A percentile compares a stretch with the other conserved stretches of the same genome.
Conservation (phyloP, 1,140 invertebrate genomes). For the Leptopilina clavipes region DNA sequence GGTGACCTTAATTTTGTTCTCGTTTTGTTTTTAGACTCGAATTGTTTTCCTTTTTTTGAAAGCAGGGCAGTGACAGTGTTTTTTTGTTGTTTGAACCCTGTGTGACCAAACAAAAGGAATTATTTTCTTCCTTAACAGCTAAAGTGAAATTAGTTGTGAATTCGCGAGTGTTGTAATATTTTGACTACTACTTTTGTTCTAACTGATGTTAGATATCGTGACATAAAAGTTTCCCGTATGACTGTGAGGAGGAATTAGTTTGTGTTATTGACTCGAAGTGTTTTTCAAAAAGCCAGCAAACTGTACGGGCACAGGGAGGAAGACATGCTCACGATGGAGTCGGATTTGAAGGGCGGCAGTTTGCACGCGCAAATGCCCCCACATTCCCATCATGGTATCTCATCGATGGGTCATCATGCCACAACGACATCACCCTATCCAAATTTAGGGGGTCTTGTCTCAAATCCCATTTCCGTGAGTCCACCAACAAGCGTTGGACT, state of each 20-base stretch:
- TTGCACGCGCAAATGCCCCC: slow-evolving; percentile 87
- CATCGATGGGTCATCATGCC: slow-evolving; percentile 77
- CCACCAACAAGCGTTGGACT: slow-evolving; percentile 67
- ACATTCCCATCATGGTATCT: slow-evolving; percentile 77
- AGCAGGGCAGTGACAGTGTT: slow-evolving; percentile 53
- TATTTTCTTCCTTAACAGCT: slow-evolving; percentile 14
- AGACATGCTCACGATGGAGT: slow-evolving; percentile 91
- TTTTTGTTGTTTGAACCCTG: slow-evolving; percentile 55
- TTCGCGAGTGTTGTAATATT: slow-evolving; percentile 46
- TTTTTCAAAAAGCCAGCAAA: slow-evolving; percentile 75
- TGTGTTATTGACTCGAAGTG: slow-evolving; percentile 37
- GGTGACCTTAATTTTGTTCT: neutral
- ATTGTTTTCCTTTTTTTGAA: too few relatives aligned
- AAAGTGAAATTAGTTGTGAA: slow-evolving; percentile 40
- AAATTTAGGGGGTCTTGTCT: slow-evolving; percentile 81
- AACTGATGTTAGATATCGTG: slow-evolving; percentile 3
- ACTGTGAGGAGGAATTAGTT: neutral
- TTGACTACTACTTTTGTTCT: slow-evolving; percentile 12
- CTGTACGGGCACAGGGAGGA: slow-evolving; percentile 83
- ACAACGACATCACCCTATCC: slow-evolving; percentile 78
- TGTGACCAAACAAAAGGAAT: slow-evolving; percentile 37
- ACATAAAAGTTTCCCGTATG: neutral
- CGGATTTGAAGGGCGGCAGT: slow-evolving; percentile 89
- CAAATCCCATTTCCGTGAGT: slow-evolving; percentile 77
- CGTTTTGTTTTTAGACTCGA: too few relatives aligned